Evolutionary conservation across 1,140 invertebrate genomes (phyloP), one percentile per base, ranked within the genome.

Genomic region (Camponotus pennsylvanicus): DNA sequence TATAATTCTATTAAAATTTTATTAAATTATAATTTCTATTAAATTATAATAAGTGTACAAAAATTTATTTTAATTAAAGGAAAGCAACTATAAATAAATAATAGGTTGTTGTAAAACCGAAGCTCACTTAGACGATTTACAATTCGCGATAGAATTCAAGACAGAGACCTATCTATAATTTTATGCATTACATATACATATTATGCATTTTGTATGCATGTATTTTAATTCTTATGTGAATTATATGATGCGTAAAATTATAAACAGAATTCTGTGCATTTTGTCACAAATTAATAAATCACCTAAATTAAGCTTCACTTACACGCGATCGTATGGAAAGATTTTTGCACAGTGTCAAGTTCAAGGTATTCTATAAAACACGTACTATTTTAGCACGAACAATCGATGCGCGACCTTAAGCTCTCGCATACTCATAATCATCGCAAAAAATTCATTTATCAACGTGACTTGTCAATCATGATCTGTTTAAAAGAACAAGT

Each of bases 331-430:
- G 11, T 45, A 8, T 13, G 71, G n/a, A 71, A 71, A 63, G n/a
- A 61, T 52, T 57, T 61, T 27, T 6, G 37, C 1, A 37, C 1
- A 37, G 57, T 13, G n/a, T 37, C 63, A 80, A n/a, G 78, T 61
- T 83, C 79, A 75, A 83, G 79, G 55, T 75, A 61, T 61, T 61
- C 27, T 40, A 83, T 73, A 6, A 79, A 21, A 57, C 21, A 69
- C n/a, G 34, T 34, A 32, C 52, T 73, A 40, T 75, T 70, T 82
- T 61, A 82, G 40, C 67, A 11, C n/a, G 27, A 75, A 55, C 27
- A 37, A 82, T 83, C 69, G 79, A 75, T 75, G 34, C 32, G 11
- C n/a, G 55, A 73, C 27, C 11, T 18, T 15, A 61, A 71, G 67
- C 5, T 71, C 32, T 59, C 5, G 11, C 15, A 55, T 18, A 27